Conservation (phyloP, 1,140 invertebrate genomes). For the Drosophila navojoa region DNA sequence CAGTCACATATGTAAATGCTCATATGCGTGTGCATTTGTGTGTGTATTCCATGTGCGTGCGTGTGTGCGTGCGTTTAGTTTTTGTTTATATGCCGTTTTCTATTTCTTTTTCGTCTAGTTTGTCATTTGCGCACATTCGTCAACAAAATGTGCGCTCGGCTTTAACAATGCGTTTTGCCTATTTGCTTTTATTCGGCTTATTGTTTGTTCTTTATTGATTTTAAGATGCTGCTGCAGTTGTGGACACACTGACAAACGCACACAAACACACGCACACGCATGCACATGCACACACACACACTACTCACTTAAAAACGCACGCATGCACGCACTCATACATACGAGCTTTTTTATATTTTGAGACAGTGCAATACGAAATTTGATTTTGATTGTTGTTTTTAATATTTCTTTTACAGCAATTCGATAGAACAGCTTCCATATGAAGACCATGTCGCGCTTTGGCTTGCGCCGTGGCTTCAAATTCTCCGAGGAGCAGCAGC, state of each 20-base stretch:
- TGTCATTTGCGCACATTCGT: conserved; percentile 54
- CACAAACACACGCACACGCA: conserved; percentile 2
- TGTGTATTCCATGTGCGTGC: conserved; percentile 12
- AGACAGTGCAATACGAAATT: conserved; percentile 33
- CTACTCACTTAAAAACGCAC: conserved; percentile 14
- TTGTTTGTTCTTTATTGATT: conserved; percentile 51
- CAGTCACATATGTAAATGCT: conserved; percentile 10
- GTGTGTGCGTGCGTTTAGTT: conserved; percentile 42
- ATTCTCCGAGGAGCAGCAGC: conserved; percentile 68
- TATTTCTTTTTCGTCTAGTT: conserved; percentile 27
- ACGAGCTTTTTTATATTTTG: conserved; percentile 2
- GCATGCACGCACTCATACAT: conserved; percentile 10
- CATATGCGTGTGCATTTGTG: conserved; percentile 5
- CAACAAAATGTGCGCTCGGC: conserved; percentile 57
- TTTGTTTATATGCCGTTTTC: conserved; percentile 61
- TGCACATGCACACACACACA: conserved; percentile 31
- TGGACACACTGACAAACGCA: conserved; percentile 44
- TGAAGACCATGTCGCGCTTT: conserved; percentile 81
- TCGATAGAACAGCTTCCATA: conserved; percentile 41
- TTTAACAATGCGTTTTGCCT: conserved; percentile 19
- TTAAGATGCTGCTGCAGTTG: conserved; percentile 49
- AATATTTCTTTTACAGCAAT: conserved; percentile 35
- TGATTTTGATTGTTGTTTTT: conserved; percentile 18
- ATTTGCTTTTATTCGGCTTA: conserved; percentile 27
- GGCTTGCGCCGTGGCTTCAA: conserved; percentile 79